Conservation (phyloP, 2,113 vertebrate genomes). For the Lanius collurio region DNA sequence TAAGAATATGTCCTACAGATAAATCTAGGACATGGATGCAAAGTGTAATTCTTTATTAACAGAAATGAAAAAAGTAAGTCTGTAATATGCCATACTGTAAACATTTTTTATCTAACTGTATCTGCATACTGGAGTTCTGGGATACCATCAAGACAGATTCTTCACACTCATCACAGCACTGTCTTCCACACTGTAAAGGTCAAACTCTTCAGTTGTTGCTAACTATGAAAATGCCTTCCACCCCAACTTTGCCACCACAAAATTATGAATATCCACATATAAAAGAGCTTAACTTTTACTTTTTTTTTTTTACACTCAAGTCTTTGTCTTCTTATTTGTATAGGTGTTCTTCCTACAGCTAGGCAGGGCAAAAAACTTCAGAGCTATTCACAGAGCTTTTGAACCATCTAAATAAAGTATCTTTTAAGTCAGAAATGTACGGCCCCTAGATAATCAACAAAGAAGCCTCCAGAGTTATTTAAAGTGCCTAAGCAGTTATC, state of each 20-base stretch:
- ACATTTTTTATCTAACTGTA: not conserved
- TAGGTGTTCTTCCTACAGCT: not conserved
- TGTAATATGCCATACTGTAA: not conserved
- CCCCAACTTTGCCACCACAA: not conserved
- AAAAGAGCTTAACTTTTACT: not conserved
- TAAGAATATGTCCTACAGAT: not conserved
- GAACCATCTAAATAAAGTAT: not conserved
- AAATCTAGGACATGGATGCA: not conserved
- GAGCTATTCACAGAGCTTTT: not conserved
- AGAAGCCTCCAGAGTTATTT: slow-evolving; percentile 10
- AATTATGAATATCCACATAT: not conserved
- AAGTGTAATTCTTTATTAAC: not conserved
- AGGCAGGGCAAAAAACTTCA: not conserved
- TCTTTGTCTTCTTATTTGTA: not conserved
- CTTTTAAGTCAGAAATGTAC: not conserved
- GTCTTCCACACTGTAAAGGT: not conserved
- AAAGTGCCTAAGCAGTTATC: slow-evolving; percentile 6
- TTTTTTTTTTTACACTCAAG: not conserved
- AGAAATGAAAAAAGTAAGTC: not conserved
- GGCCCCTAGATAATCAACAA: not conserved
- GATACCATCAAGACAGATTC: not conserved
- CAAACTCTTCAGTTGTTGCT: not conserved
- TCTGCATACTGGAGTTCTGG: not conserved
- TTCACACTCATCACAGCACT: not conserved
- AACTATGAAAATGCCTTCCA: not conserved